Conservation (phyloP, 2,888 invertebrate genomes). For the Xanthia icteritia region DNA sequence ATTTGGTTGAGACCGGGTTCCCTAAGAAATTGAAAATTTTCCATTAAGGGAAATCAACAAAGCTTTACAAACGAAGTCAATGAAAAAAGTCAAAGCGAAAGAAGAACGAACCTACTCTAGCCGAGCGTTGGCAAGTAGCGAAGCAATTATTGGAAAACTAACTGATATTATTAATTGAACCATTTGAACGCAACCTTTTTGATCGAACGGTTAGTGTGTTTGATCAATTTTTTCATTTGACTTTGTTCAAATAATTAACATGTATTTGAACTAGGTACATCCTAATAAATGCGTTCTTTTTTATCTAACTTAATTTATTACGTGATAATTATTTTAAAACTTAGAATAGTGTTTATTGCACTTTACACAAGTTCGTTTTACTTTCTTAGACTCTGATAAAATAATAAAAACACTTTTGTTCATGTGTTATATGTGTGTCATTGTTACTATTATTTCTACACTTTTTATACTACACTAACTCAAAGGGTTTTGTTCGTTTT, state of each 20-base stretch:
- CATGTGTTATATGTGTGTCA: too few species aligned
- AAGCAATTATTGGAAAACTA: slow-evolving; percentile 82
- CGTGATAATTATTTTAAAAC: too few species aligned
- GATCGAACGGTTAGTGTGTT: slow-evolving; percentile 62
- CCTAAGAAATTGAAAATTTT: slow-evolving; percentile 69
- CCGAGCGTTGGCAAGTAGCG: slow-evolving; percentile 71
- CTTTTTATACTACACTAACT: too few species aligned
- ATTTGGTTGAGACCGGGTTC: slow-evolving; percentile 55
- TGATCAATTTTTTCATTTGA: slow-evolving; percentile 63
- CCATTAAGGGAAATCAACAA: slow-evolving; percentile 74
- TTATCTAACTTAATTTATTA: too few species aligned
- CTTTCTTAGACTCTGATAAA: too few species aligned
- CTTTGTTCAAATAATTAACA: slow-evolving; percentile 49
- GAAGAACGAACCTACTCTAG: slow-evolving; percentile 55
- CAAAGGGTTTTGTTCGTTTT: too few species aligned
- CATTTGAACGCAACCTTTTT: slow-evolving; percentile 70
- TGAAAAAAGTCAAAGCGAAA: slow-evolving; percentile 69
- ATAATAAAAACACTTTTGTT: too few species aligned
- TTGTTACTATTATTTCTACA: too few species aligned
- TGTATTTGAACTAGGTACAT: neutral
- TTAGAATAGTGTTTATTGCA: too few species aligned
- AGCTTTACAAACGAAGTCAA: slow-evolving; percentile 68
- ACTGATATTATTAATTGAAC: slow-evolving; percentile 79
- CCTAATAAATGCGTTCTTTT: too few species aligned
- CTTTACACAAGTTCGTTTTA: too few species aligned